These are phyloP conservation scores for Dendroctonus ponderosae DNA, from an alignment of 1,140 invertebrate genomes.

Conservation along the genomic window DNA sequence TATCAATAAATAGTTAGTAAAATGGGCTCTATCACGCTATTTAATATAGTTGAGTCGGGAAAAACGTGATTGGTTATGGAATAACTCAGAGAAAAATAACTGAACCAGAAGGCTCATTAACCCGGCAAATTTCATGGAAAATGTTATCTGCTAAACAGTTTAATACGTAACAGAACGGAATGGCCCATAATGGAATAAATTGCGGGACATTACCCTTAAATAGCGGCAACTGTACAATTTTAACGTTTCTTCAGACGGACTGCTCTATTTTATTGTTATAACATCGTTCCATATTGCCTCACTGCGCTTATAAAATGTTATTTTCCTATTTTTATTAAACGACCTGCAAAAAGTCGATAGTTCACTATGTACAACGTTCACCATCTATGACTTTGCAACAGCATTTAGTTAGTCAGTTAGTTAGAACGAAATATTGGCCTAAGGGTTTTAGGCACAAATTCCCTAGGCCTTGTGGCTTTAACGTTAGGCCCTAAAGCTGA, in stretches of 20 bases:
- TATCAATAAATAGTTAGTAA: no score
- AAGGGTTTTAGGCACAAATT: slow-evolving; percentile 11
- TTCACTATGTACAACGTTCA: background rate
- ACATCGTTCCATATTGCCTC: slow-evolving; percentile 39
- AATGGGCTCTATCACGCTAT: background rate
- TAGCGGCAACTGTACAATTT: slow-evolving; percentile 42
- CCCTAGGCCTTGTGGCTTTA: slow-evolving; percentile 16
- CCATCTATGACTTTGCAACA: background rate
- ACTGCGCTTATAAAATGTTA: slow-evolving; percentile 29
- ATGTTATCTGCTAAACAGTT: slow-evolving; percentile 37
- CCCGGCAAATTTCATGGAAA: slow-evolving; percentile 13
- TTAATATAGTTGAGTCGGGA: background rate
- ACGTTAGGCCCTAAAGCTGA: slow-evolving; percentile 6
- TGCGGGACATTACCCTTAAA: slow-evolving; percentile 40
- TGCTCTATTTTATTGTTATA: slow-evolving; percentile 41
- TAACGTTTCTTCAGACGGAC: slow-evolving; percentile 39
- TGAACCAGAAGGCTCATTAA: slow-evolving; percentile 27
- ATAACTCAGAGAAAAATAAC: slow-evolving; percentile 15
- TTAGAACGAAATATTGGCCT: background rate
- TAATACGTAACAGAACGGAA: slow-evolving; percentile 36
- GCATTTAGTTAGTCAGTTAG: background rate
- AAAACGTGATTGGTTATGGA: background rate
- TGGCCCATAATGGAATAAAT: slow-evolving; percentile 40
- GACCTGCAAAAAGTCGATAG: no score
- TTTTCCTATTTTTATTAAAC: slow-evolving; percentile 13